Evolutionary conservation across 2,113 vertebrate species (phyloP).

Genomic region (Gobius niger): DNA sequence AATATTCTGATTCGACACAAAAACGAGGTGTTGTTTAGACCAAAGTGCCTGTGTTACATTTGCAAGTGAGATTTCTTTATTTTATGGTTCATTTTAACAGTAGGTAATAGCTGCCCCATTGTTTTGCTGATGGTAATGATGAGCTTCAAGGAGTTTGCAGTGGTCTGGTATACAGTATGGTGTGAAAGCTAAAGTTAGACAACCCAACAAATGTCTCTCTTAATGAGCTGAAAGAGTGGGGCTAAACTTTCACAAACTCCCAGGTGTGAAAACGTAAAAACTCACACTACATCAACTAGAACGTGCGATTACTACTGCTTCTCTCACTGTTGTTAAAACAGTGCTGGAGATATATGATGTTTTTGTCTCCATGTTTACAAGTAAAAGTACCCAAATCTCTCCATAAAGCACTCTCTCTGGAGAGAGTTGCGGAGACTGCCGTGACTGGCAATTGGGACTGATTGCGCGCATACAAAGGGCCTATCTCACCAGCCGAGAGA

Average conservation of each 20-base stretch:
- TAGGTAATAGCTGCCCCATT: neutral
- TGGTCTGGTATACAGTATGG: neutral
- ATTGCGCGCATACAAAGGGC: no score
- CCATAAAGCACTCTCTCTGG: no score
- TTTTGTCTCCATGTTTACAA: no score
- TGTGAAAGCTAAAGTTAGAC: neutral
- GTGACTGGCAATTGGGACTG: no score
- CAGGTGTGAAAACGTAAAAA: neutral
- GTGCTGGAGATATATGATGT: no score
- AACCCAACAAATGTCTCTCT: neutral
- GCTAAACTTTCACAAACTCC: neutral
- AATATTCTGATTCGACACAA: neutral
- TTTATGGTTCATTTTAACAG: no score
- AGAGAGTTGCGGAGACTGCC: no score
- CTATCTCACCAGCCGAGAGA: no score
- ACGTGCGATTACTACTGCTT: neutral
- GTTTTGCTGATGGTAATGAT: neutral
- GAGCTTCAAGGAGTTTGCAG: neutral
- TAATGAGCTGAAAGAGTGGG: neutral
- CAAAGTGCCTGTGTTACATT: neutral
- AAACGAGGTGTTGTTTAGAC: neutral
- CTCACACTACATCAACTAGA: neutral
- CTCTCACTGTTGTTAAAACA: no score
- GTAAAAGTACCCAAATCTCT: no score
- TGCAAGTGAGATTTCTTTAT: no score